These are phyloP conservation scores for Amphiprion percula DNA, from an alignment of 2,113 vertebrate species.

Conservation along the genomic window DNA sequence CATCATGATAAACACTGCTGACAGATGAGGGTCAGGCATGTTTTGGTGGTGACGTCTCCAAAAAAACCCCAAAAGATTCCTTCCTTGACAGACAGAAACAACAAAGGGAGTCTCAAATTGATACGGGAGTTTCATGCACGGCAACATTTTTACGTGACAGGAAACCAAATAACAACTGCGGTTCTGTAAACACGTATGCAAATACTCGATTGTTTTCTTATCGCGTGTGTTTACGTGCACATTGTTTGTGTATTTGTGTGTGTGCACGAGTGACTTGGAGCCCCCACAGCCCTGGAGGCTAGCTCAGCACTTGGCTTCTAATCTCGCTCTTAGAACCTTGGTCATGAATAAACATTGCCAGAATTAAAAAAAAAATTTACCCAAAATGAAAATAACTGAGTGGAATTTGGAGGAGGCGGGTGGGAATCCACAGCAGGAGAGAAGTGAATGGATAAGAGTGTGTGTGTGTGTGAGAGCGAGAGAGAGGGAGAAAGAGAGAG, in stretches of 20 bases:
- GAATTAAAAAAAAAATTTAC: conserved; percentile 44
- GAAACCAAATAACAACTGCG: neutral
- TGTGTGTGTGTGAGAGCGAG: neutral
- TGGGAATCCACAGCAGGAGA: conserved; percentile 55
- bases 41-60: conserved; percentile 47
- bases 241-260: conserved; percentile 24
- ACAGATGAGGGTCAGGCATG: conserved; percentile 74
- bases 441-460: conserved; percentile 57
- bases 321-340: conserved; percentile 69
- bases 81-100: conserved; percentile 31
- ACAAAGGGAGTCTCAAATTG: conserved; percentile 21
- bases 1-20: conserved; percentile 63
- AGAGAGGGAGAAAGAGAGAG: conserved; percentile 1
- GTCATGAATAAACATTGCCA: conserved; percentile 75
- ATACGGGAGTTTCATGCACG: conserved; percentile 8
- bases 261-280: conserved; percentile 49
- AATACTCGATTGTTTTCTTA: neutral
- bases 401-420: conserved; percentile 62
- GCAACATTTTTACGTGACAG: conserved; percentile 15
- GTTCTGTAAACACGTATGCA: neutral
- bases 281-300: conserved; percentile 59
- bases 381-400: conserved; percentile 70
- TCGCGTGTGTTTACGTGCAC: conserved; percentile 3
- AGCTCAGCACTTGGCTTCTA: conserved; percentile 76
- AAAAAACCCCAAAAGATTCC: conserved; percentile 9